Conservation (phyloP, 30 jellyfish, hydroid and myxozoan genomes). For the Morbakka virulenta region DNA sequence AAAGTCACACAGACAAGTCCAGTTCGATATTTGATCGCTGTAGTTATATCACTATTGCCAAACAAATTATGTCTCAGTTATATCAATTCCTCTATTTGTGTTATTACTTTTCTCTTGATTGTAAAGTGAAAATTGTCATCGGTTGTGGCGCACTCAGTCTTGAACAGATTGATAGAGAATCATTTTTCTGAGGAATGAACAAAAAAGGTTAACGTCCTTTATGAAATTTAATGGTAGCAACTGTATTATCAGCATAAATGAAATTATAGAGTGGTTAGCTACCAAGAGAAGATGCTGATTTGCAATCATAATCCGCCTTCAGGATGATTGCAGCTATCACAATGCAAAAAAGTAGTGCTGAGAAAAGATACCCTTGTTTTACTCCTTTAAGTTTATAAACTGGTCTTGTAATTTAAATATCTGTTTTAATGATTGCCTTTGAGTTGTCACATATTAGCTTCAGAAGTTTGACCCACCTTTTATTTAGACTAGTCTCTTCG, state of each 20-base stretch:
- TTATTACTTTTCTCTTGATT: too few species aligned
- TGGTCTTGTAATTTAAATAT: neutral
- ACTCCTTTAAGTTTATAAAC: neutral
- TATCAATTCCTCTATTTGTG: too few species aligned
- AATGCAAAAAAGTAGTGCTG: constrained; percentile 7
- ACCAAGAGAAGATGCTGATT: neutral
- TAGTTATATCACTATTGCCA: too few species aligned
- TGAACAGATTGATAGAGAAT: too few species aligned
- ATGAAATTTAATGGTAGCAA: neutral
- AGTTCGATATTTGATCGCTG: too few species aligned
- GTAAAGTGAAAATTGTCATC: too few species aligned
- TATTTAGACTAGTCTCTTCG: neutral
- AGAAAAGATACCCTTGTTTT: neutral
- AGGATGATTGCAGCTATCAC: neutral
- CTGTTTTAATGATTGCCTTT: neutral
- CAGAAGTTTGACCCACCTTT: neutral
- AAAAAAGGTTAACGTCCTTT: too few species aligned
- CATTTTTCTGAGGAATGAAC: too few species aligned
- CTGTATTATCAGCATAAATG: neutral
- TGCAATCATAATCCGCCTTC: neutral
- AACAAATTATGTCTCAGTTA: too few species aligned
- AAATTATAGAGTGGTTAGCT: neutral
- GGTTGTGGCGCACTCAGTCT: too few species aligned
- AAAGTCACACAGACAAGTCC: too few species aligned
- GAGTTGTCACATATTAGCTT: neutral